Evolutionary conservation across 2,797 vertebrate species (phyloP).

Genomic region (Bradypodion pumilum): DNA sequence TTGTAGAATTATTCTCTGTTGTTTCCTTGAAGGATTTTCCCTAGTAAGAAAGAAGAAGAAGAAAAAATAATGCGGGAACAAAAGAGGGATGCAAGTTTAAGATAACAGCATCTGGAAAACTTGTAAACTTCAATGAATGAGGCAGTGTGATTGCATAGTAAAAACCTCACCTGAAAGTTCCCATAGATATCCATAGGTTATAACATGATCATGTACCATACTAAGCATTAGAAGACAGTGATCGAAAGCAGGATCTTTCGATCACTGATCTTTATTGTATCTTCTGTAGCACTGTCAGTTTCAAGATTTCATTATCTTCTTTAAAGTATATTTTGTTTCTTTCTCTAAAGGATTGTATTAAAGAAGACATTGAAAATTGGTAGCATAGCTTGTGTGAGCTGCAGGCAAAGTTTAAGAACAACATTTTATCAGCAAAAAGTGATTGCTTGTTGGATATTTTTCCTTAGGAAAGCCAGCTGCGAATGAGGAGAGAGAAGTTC

Average conservation of each 20-base stretch:
- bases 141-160: background rate
- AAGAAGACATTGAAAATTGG: background rate
- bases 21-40: background rate
- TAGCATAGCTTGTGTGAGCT: background rate
- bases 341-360: background rate
- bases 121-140: background rate
- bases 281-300: too few species aligned
- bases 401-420: background rate
- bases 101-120: background rate
- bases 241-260: too few species aligned
- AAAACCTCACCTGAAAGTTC: background rate
- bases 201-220: too few species aligned
- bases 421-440: background rate
- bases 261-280: too few species aligned
- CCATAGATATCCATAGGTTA: background rate
- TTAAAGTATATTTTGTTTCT: too few species aligned
- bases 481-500: conserved; percentile 26
- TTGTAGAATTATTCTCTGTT: background rate
- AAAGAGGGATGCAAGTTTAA: background rate
- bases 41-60: background rate
- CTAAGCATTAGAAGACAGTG: too few species aligned
- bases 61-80: background rate
- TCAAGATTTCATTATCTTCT: too few species aligned
- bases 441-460: background rate
- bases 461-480: conserved; percentile 39